Evolutionary conservation across 2,113 vertebrate genomes (phyloP), one percentile per base, ranked within the genome.

Genomic region (Ranitomeya imitator): DNA sequence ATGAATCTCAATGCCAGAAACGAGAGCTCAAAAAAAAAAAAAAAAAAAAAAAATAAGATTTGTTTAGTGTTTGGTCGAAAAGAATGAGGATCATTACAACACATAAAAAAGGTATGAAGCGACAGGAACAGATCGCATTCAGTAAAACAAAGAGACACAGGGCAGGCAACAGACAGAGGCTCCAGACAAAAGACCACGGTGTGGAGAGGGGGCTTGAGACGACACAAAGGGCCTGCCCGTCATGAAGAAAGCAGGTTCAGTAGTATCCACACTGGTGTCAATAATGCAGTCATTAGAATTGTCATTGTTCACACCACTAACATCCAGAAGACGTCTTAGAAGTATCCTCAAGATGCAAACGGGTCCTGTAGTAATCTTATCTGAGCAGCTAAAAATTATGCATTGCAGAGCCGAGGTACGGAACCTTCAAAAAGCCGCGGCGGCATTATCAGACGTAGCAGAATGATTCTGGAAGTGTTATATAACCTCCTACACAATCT

Each of bases 221-320:
- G 23, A 84, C 82, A 84, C 80, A 84, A 37, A 87, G 19, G 37
- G 59, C 59, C 59, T 65, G 80, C 60, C 71, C 15, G 59, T 31
- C 73, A 84, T 21, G 54, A 9, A 63, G 7, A 83, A 21, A 88
- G 84, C 59, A 83, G 69, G 31, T 77, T 89, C 87, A 89, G 87
- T 89, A 89, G 87, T 85, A 23, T 79, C 21, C 61, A 55, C 82
- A 85, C 26, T 59, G 45, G 45, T 52, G 51, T 11, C 26, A 18
- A 79, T 21, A 67, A 57, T 54, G 52, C 71, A 21, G 74, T 54
- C n/a, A 10, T 63, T 65, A 65, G 67, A 78, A 77, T 45, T 9
- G 57, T 54, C 31, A 45, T 2, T 59, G 78, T 71, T 71, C 86
- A 80, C 69, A 19, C 12, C 45, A 9, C 15, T 18, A 37, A 9